Percentiles rank a stretch among this genome's conserved stretches.
Evolutionary conservation across 2,113 vertebrate genomes (phyloP).

Genomic region (Hystrix brachyura): DNA sequence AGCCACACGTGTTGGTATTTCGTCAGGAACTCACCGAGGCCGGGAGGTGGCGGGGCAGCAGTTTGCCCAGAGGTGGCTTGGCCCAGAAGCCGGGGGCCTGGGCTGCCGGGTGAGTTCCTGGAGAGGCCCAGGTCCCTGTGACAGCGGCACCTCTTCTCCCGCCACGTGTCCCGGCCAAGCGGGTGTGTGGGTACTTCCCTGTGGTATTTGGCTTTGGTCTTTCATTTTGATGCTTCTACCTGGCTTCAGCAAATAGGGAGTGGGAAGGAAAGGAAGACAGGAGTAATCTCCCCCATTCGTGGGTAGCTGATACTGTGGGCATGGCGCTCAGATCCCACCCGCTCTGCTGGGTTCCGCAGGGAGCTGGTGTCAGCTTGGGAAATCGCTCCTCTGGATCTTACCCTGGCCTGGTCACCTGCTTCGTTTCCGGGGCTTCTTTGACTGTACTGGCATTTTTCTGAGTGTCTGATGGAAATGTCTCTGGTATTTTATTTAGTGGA

Average conservation of each 20-base stretch:
- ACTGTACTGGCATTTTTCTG: background rate
- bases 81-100: accelerated
- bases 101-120: background rate
- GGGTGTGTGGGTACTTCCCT: background rate
- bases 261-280: background rate
- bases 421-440: background rate
- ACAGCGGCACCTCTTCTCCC: background rate
- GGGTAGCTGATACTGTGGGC: too few relatives aligned
- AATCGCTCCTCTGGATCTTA: background rate
- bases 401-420: background rate
- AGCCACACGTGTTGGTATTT: background rate
- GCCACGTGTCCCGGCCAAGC: background rate
- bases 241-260: background rate
- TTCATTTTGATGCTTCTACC: background rate
- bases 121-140: background rate
- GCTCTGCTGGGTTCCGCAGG: background rate
- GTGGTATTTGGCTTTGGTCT: background rate
- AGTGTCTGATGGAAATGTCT: background rate
- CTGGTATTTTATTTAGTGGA: background rate
- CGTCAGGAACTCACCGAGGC: background rate
- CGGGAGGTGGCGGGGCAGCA: background rate
- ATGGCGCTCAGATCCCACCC: background rate
- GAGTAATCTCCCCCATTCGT: background rate
- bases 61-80: background rate
- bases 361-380: background rate